Base-by-base conservation (phyloP, 2,113 vertebrate species). In the Chaetodon trifascialis region DNA sequence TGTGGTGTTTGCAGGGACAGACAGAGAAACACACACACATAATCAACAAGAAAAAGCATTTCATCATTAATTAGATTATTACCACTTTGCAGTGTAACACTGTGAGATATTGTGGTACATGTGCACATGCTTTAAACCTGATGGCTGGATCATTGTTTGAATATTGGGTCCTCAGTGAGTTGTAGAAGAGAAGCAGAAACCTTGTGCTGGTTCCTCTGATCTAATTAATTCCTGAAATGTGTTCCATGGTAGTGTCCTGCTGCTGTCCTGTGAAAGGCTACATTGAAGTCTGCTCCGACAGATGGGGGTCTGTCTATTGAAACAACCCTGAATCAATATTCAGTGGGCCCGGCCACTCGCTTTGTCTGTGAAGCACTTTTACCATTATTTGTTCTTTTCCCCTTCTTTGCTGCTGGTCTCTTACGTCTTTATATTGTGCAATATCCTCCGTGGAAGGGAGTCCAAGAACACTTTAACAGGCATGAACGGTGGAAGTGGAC, bases 241-340 rank as follows among this genome's bases (percentile, higher is more conserved):
- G 58, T 89, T 60, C 86, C 90, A 85, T 93, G 76, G 86, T 23
- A 19, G 55, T 76, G 79, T 92, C 87, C 85, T 88, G 90, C 83
- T 79, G 85, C 88, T 87, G 80, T 84, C 80, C 64, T 14, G 38
- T 91, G 86, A 91, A 94, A 91, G 82, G 85, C 76, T 70, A 81
- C 88, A 86, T 72, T 92, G 83, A 92, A 80, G 19, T 71, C 76
- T 79, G 86, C 64, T 68, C 74, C 56, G 73, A 79, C 85, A 86
- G 80, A 90, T 87, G 82, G 89, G 30, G 58, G 49, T 71, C 74
- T 67, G 69, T 60, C 91, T 85, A 83, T 85, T 90, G 78, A 92
- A 88, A 70, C 73, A 85, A 74, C 62, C 85, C 86, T 89, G 77
- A 89, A 92, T 93, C 85, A 91, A 86, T 85, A 93, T 80, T 82